A percentile compares a stretch with the other conserved stretches of the same genome.
Conservation (phyloP, 2,797 vertebrate species). For the Anniella stebbinsi region DNA sequence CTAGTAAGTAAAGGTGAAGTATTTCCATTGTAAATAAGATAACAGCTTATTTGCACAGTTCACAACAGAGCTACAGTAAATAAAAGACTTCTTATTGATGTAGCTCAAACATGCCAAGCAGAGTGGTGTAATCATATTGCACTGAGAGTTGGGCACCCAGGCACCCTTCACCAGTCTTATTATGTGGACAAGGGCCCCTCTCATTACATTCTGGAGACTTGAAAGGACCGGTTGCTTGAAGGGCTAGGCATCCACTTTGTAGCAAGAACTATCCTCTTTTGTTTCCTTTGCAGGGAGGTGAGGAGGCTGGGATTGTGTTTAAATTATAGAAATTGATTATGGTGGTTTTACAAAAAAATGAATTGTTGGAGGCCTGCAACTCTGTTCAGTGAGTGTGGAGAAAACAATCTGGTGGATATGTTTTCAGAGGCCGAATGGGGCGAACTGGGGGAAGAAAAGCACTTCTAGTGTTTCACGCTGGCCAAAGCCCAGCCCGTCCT, state of each 20-base stretch:
- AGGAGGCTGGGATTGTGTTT: background rate
- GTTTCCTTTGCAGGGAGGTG: background rate
- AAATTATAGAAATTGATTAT: background rate
- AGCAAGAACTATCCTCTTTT: too few species aligned
- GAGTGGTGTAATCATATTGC: background rate
- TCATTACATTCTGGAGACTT: background rate
- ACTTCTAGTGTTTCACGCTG: too few species aligned
- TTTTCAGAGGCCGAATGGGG: background rate
- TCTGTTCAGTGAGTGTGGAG: background rate
- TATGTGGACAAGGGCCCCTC: background rate
- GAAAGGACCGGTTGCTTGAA: background rate
- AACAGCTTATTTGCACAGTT: slow-evolving; percentile 7
- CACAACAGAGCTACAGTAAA: slow-evolving; percentile 20
- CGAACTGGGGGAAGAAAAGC: background rate
- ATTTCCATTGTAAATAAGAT: slow-evolving; percentile 2
- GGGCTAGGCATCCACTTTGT: background rate
- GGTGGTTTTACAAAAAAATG: background rate
- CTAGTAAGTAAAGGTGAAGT: slow-evolving; percentile 14
- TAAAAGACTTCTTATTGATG: background rate
- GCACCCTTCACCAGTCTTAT: background rate
- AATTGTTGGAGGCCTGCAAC: background rate
- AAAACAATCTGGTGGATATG: background rate
- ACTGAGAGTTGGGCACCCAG: too few species aligned
- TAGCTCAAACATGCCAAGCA: background rate
- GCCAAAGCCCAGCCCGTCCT: background rate